Evolutionary conservation across 1,140 invertebrate species (phyloP), one percentile per base, ranked within the genome.

Genomic region (Pogonomyrmex californicus): DNA sequence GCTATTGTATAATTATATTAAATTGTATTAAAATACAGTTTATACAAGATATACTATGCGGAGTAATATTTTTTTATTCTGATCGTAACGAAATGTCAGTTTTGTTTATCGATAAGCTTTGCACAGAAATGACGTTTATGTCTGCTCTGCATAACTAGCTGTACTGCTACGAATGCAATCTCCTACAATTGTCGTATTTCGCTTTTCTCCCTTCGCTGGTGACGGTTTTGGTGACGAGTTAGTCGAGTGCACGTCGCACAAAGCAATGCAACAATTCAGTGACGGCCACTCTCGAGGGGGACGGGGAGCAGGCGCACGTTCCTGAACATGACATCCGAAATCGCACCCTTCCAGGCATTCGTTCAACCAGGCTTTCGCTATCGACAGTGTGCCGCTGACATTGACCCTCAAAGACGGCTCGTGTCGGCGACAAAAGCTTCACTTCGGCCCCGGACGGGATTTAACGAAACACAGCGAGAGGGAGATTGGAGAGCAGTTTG

Each of bases 291-390:
- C 70, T 36, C 41, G 30, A 30, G 14, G 33, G 54, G 38, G 10
- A n/a, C 33, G 1, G n/a, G 30, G 6, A n/a, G 30, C 2, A 30
- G 10, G 44, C 17, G 14, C 62, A 54, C 49, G 58, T 81, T 76
- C 75, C 87, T 89, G 88, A 82, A 86, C 75, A 14, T 90, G 88
- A 90, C 88, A 89, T 83, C 68, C 79, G 66, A 89, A 90, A 89
- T 90, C 85, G 71, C 63, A 63, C 70, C 76, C 87, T 90, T 89
- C 62, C 68, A 62, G 36, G 56, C 44, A 60, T 49, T 23, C 36
- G 78, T 23, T 38, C 68, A 38, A 47, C 17, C 17, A 4, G 36
- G 14, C 77, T 51, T 38, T 60, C 30, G 36, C 30, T 41, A 82
- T 73, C 38, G 71, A 87, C 63, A 65, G 79, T 68, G 65, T 83